Evolutionary conservation across 1,140 invertebrate genomes (phyloP).

Genomic region (Trichonephila inaurata): DNA sequence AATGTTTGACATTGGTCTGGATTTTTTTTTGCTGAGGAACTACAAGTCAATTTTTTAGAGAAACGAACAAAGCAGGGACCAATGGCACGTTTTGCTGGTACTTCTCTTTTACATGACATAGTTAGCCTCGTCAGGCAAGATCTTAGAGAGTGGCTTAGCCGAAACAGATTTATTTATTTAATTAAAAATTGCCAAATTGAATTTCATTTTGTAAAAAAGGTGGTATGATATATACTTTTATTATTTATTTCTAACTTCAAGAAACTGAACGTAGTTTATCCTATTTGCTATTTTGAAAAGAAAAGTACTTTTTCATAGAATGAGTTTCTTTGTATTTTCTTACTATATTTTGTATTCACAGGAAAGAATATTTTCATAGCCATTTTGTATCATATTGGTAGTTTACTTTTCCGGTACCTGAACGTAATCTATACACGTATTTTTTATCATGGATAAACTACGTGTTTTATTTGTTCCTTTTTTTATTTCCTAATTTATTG

Average conservation of each 20-base stretch:
- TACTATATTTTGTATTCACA: constrained; percentile 35
- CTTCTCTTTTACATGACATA: not conserved
- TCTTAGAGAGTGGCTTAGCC: not conserved
- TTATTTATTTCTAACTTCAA: not conserved
- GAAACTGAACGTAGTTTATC: not conserved
- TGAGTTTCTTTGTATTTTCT: constrained; percentile 24
- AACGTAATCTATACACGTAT: not conserved
- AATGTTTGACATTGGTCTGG: not conserved
- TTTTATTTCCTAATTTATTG: constrained; percentile 9
- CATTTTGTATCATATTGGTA: constrained; percentile 36
- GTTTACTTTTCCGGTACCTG: constrained; percentile 34
- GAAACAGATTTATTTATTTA: not conserved
- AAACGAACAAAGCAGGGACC: not conserved
- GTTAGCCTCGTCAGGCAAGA: not conserved
- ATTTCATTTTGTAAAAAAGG: not conserved
- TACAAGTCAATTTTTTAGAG: not conserved
- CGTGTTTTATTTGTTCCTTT: not conserved
- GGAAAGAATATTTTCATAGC: constrained; percentile 36
- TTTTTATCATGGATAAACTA: constrained; percentile 22
- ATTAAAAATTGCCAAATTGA: not conserved
- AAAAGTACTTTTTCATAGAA: constrained; percentile 7
- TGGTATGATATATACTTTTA: not conserved
- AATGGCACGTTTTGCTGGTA: constrained; percentile 12
- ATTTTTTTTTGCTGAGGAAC: not conserved
- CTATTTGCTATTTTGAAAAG: constrained; percentile 6